These are phyloP conservation scores for Bubo bubo DNA, from an alignment of 2,113 vertebrate species.

Conservation along the genomic window DNA sequence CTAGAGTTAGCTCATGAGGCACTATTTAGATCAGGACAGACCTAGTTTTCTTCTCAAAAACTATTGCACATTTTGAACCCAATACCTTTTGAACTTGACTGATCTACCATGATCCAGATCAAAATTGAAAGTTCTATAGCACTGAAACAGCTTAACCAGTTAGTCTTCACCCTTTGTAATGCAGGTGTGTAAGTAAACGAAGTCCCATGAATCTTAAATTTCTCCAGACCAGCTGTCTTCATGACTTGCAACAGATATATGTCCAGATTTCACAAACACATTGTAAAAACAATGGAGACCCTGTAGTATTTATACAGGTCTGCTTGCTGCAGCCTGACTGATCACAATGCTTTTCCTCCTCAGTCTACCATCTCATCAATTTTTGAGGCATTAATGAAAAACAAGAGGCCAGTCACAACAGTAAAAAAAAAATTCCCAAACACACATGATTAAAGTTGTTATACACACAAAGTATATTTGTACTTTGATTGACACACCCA, in stretches of 20 bases:
- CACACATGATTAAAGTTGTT: neutral
- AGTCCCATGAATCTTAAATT: neutral
- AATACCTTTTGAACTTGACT: neutral
- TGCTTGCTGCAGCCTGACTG: neutral
- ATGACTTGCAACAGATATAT: neutral
- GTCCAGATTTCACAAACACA: neutral
- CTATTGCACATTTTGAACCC: rapidly evolving
- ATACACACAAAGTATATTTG: neutral
- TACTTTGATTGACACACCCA: neutral
- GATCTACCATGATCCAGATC: neutral
- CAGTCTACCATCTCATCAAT: neutral
- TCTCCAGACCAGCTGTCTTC: neutral
- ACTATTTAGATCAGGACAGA: neutral
- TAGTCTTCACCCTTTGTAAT: neutral
- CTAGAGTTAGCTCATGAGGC: neutral
- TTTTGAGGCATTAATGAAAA: neutral
- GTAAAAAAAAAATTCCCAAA: neutral
- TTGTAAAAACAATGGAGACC: neutral
- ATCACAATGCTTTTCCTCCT: neutral
- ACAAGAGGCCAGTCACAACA: neutral
- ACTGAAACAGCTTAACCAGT: neutral
- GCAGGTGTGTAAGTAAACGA: neutral
- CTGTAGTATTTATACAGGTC: neutral
- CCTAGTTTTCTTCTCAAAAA: neutral
- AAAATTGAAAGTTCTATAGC: neutral